phyloP scores from a whole-genome alignment of 2,113 vertebrate genomes.

The Clarias macrocephalus region DNA sequence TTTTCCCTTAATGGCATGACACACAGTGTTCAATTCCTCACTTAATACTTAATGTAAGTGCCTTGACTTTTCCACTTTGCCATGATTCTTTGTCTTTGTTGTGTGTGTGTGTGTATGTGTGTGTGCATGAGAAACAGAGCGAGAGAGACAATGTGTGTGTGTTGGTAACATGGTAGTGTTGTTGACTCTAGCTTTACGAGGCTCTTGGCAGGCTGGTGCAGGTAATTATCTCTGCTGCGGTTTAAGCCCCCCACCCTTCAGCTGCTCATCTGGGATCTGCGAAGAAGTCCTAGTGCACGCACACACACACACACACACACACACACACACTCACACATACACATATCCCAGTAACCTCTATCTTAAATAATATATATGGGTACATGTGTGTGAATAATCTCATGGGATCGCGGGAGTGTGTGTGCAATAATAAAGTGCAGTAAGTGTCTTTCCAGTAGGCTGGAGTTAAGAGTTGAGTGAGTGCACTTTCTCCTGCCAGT shows the following conservation, averaged over 20 bases:
- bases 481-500: neutral
- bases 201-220: conserved; percentile 72
- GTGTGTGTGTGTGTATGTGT: conserved; percentile 23
- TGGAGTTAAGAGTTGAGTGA: neutral
- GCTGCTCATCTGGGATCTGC: conserved; percentile 43
- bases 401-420: neutral
- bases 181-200: conserved; percentile 73
- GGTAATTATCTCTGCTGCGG: conserved; percentile 73
- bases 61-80: neutral
- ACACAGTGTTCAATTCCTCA: neutral
- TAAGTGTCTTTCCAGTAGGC: neutral
- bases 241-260: conserved; percentile 60
- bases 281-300: conserved; percentile 25
- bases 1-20: neutral
- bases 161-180: conserved; percentile 69
- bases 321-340: neutral
- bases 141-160: conserved; percentile 9
- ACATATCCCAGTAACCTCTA: neutral
- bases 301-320: conserved; percentile 35
- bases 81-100: neutral
- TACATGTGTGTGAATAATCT: neutral
- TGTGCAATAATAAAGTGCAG: neutral
- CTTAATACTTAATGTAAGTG: neutral
- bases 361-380: neutral
- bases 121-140: conserved; percentile 20